Percentiles rank a stretch among this genome's conserved stretches.
Conservation (phyloP, 2,113 vertebrate genomes). For the Forbesichthys agassizii region DNA sequence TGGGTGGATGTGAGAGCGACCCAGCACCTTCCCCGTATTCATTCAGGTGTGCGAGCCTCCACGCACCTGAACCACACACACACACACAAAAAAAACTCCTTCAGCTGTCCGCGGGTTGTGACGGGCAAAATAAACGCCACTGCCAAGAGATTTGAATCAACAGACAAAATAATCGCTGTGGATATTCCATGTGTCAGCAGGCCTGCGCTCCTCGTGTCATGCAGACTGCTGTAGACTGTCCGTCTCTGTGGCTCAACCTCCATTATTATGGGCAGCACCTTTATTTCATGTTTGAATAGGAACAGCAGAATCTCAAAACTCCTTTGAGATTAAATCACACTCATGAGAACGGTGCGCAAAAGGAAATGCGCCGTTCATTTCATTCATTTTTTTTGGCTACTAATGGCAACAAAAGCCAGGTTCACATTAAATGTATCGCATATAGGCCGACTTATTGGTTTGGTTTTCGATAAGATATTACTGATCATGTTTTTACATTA, state of each 20-base stretch:
- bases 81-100: conserved; percentile 35
- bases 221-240: not conserved
- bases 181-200: no score
- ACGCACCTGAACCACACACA: conserved; percentile 27
- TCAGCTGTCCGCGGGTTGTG: conserved; percentile 1
- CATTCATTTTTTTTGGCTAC: no score
- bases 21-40: conserved; percentile 17
- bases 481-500: conserved; percentile 4
- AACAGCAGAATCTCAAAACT: conserved; percentile 16
- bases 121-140: no score
- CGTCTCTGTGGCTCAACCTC: not conserved
- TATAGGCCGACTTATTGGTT: not conserved
- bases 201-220: not conserved
- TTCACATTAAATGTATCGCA: not conserved
- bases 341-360: conserved; percentile 26
- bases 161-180: no score
- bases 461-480: not conserved
- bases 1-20: not conserved
- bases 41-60: conserved; percentile 7
- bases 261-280: conserved; percentile 15
- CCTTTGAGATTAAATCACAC: conserved; percentile 51
- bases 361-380: conserved; percentile 26
- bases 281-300: conserved; percentile 49
- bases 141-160: no score
- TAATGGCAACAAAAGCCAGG: not conserved